A percentile compares a stretch with the other conserved stretches of the same genome.
Evolutionary conservation across 1,140 invertebrate species (phyloP).

Genomic region (Orius insidiosus): DNA sequence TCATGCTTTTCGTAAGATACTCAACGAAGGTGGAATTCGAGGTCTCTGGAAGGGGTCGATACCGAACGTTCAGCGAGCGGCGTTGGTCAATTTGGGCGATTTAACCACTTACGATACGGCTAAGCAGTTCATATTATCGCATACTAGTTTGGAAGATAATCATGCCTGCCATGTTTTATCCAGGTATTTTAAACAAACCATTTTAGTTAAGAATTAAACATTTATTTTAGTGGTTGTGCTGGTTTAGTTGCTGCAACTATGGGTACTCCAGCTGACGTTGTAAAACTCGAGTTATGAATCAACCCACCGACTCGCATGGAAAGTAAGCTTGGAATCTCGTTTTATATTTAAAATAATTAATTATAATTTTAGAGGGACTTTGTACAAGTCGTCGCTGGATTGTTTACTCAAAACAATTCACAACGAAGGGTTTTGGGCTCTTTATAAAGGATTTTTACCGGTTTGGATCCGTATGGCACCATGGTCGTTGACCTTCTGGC

Average conservation of each 20-base stretch:
- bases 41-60: constrained; percentile 80
- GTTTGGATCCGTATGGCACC: constrained; percentile 42
- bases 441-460: constrained; percentile 49
- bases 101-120: constrained; percentile 79
- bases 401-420: constrained; percentile 54
- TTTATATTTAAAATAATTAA: constrained; percentile 16
- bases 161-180: constrained; percentile 58
- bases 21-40: constrained; percentile 50
- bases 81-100: constrained; percentile 63
- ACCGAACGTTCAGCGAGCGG: constrained; percentile 74
- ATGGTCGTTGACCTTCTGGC: constrained; percentile 54
- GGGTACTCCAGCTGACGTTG: constrained; percentile 80
- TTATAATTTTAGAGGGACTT: constrained; percentile 37
- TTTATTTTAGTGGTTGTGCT: constrained; percentile 42
- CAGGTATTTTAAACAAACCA: constrained; percentile 31
- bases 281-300: constrained; percentile 93
- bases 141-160: constrained; percentile 62
- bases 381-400: constrained; percentile 72
- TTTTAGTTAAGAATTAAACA: constrained; percentile 27
- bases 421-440: constrained; percentile 46
- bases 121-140: constrained; percentile 59
- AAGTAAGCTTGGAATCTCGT: constrained; percentile 33
- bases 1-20: constrained; percentile 61
- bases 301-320: constrained; percentile 63
- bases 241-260: constrained; percentile 73